Evolutionary conservation across 2,797 vertebrate species (phyloP), one percentile per base, ranked within the genome.

Genomic region (Rhinogobio ventralis): DNA sequence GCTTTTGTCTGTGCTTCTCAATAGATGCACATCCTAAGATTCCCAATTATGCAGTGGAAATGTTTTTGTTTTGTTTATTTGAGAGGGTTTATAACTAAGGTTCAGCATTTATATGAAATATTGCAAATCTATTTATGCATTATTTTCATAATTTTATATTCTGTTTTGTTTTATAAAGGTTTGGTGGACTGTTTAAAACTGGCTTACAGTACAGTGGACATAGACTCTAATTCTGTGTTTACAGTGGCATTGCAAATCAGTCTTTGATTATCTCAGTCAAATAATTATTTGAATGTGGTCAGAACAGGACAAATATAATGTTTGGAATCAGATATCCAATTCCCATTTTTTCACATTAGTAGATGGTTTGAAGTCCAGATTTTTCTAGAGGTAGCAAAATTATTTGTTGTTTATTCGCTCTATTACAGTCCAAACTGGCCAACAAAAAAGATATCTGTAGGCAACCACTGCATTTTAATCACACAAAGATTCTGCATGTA

Each of bases 1-100:
- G 64, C 64, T 80, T 80, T 80, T 80, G 42, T 80, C 45, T 80
- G 30, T 36, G 46, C 45, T 25, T 68, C 45, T 68, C 46, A 68
- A 10, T 80, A n/a, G 64, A 13, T 53, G 78, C 30, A 80, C 4
- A 79, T 62, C 46, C 30, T 51, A 51, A 39, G 8, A 53, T 80
- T 14, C 23, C 49, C 42, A 36, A 53, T 36, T 55, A 68, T 68
- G 30, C 78, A 39, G 46, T 23, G n/a, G 64, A 78, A 30, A 60
- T 25, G 7, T 30, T 15, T 5, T 62, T 79, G 7, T 66, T 25
- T 9, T 4, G 1, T 42, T 66, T 64, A 23, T 64, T 46, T 66
- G 17, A 33, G 78, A 36, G 11, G 0, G 13, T n/a, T 80, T 68
- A 33, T 51, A 62, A 11, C 28, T n/a, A 20, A 80, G 46, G 20